These are phyloP conservation scores for Sarcophaga variegata DNA, from an alignment of 2,888 invertebrate genomes.

Conservation along the genomic window DNA sequence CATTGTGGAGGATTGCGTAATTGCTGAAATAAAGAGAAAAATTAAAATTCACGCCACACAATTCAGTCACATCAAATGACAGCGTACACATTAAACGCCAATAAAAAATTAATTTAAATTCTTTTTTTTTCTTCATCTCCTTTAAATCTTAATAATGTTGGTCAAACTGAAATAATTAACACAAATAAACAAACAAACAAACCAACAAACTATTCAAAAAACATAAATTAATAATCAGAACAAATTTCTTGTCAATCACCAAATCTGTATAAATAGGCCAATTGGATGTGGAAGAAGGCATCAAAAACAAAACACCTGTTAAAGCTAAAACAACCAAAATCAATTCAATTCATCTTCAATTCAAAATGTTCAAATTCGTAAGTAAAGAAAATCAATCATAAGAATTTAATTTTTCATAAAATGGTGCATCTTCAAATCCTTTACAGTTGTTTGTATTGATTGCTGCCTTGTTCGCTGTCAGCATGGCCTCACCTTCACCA, in stretches of 20 bases:
- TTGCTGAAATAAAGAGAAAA: background rate
- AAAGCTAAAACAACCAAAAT: conserved; percentile 30
- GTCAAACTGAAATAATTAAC: conserved; percentile 8
- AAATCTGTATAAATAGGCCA: conserved; percentile 25
- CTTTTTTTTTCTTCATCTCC: background rate
- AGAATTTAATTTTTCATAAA: background rate
- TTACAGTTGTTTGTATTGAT: conserved; percentile 75
- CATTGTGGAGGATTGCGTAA: background rate
- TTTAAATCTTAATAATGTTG: background rate
- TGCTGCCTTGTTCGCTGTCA: conserved; percentile 76
- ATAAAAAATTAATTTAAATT: background rate
- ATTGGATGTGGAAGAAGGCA: background rate
- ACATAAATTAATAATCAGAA: background rate
- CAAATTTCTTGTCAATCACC: background rate
- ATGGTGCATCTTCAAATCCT: background rate
- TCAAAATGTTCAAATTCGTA: conserved; percentile 79
- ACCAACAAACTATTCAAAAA: background rate
- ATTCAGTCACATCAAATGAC: background rate
- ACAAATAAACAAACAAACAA: conserved; percentile 12
- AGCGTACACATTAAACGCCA: background rate
- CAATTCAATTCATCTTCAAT: conserved; percentile 31
- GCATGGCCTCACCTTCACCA: conserved; percentile 76
- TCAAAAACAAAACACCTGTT: conserved; percentile 40
- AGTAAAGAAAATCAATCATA: conserved; percentile 59
- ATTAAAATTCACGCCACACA: conserved; percentile 45